These are phyloP conservation scores for Chroicocephalus ridibundus DNA, from an alignment of 2,113 vertebrate species.

Conservation along the genomic window DNA sequence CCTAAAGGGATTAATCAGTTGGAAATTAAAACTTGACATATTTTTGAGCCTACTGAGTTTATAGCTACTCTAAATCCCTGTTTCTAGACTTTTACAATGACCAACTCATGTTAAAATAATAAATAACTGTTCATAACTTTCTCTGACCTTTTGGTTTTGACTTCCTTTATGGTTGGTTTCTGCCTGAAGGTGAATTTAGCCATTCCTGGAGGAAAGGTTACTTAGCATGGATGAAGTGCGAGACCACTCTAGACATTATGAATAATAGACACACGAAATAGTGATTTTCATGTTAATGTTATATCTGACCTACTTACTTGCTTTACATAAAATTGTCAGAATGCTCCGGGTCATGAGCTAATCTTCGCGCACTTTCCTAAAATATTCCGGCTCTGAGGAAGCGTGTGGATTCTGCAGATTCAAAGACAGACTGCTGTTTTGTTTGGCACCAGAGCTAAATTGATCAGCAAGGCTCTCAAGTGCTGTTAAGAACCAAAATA, in stretches of 20 bases:
- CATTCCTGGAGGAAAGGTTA: neutral
- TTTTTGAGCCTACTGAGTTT: neutral
- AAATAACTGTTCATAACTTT: neutral
- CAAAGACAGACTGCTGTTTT: neutral
- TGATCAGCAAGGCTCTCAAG: neutral
- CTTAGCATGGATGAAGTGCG: neutral
- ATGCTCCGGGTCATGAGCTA: neutral
- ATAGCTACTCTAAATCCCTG: neutral
- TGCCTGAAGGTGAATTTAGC: conserved; percentile 16
- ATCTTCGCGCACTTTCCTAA: neutral
- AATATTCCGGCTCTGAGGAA: neutral
- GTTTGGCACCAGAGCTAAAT: neutral
- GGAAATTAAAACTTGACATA: neutral
- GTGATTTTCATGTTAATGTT: neutral
- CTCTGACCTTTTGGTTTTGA: neutral
- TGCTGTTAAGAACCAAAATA: neutral
- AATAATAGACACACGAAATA: neutral
- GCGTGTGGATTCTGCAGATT: neutral
- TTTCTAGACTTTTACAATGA: neutral
- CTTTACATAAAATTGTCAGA: neutral
- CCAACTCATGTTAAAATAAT: neutral
- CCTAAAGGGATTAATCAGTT: neutral
- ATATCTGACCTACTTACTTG: neutral
- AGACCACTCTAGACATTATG: neutral
- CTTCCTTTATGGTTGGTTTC: neutral